Percentiles rank a stretch among this genome's conserved stretches.
phyloP scores from a whole-genome alignment of 2,113 vertebrate genomes.

The Crotalus horridus region DNA sequence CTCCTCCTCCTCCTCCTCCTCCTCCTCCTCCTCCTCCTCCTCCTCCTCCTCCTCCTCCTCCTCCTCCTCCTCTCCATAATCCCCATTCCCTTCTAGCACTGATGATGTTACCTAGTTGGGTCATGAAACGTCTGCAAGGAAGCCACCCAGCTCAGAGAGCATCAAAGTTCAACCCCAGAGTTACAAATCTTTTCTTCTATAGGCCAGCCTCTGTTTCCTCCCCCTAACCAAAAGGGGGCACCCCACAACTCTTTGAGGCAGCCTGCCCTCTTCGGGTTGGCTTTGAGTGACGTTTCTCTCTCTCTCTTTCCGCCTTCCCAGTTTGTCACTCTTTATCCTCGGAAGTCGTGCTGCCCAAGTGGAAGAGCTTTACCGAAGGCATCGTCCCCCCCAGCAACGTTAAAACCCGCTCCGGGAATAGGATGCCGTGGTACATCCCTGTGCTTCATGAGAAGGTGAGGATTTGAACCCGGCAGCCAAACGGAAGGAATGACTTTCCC shows the following conservation, averaged over 20 bases:
- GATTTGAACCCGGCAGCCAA: too few species aligned
- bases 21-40: too few species aligned
- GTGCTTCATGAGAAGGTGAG: conserved; percentile 62
- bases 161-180: background rate
- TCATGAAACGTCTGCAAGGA: too few species aligned
- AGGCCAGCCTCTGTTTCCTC: background rate
- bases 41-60: too few species aligned
- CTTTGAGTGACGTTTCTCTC: too few species aligned
- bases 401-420: background rate
- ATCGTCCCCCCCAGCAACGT: fast-evolving
- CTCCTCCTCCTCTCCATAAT: too few species aligned
- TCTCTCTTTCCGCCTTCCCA: background rate
- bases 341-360: background rate
- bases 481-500: too few species aligned
- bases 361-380: background rate
- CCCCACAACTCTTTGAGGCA: background rate
- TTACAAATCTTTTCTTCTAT: background rate
- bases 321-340: background rate
- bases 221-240: background rate
- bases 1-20: too few species aligned
- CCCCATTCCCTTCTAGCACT: too few species aligned
- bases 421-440: conserved; percentile 55
- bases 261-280: background rate
- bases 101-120: too few species aligned
- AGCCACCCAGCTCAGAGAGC: too few species aligned